Percentiles rank a stretch among this genome's conserved stretches.
Conservation (phyloP, 2,888 invertebrate genomes). For the Andrena haemorrhoa region DNA sequence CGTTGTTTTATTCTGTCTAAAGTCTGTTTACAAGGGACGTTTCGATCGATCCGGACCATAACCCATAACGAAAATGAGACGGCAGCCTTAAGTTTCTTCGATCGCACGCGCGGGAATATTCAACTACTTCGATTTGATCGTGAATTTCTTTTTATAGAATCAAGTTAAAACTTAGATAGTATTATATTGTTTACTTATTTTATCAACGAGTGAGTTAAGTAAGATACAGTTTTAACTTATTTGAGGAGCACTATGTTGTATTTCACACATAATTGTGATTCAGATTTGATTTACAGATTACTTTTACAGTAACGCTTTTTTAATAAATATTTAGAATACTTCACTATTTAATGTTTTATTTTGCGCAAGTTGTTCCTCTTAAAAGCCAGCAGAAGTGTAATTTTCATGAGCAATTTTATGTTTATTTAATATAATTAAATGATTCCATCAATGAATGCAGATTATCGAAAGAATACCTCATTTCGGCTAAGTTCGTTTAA, state of each 20-base stretch:
- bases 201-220: background rate
- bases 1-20: too few species aligned
- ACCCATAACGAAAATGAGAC: background rate
- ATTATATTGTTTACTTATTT: background rate
- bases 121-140: background rate
- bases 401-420: background rate
- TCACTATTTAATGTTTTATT: background rate
- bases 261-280: background rate
- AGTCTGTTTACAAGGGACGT: too few species aligned
- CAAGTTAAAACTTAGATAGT: background rate
- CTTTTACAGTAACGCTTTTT: background rate
- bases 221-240: background rate
- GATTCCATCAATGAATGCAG: too few species aligned
- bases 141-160: background rate
- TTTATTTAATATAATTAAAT: too few species aligned
- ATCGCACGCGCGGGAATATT: slow-evolving; percentile 14
- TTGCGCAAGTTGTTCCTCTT: background rate
- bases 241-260: too few species aligned
- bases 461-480: too few species aligned
- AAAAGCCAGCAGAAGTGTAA: background rate
- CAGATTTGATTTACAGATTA: background rate
- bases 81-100: background rate
- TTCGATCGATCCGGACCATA: too few species aligned
- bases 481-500: too few species aligned
- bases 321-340: background rate